Evolutionary conservation across 2,888 invertebrate species (phyloP).

Genomic region (Acanthacorydalis orientalis): DNA sequence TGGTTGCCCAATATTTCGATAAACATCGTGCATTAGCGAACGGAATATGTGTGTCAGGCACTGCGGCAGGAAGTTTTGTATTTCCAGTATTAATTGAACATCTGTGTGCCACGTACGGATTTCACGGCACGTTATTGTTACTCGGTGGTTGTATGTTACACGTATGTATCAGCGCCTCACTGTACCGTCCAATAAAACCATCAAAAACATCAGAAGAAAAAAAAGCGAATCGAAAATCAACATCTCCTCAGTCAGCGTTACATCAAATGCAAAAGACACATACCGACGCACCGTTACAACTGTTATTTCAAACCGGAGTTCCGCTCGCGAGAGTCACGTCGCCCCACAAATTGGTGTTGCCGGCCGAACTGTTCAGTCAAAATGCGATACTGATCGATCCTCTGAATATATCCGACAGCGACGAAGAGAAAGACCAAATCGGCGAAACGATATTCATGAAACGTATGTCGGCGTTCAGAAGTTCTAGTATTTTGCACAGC

Average conservation of each 20-base stretch:
- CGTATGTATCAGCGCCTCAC: constrained; percentile 52
- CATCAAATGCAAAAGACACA: constrained; percentile 19
- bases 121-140: constrained; percentile 53
- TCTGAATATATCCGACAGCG: constrained; percentile 22
- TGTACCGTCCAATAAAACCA: constrained; percentile 39
- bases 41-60: constrained; percentile 66
- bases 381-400: constrained; percentile 20
- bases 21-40: constrained; percentile 64
- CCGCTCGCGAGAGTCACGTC: constrained; percentile 13
- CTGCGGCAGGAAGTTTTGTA: constrained; percentile 63
- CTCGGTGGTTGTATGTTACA: constrained; percentile 57
- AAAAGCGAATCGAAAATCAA: constrained; percentile 9
- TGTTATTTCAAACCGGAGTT: constrained; percentile 8
- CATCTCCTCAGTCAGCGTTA: constrained; percentile 13
- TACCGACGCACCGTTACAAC: constrained; percentile 13
- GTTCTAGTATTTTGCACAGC: constrained; percentile 54
- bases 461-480: constrained; percentile 45
- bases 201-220: not conserved
- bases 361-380: constrained; percentile 23
- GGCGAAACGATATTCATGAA: constrained; percentile 35
- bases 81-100: constrained; percentile 57
- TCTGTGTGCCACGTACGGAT: constrained; percentile 49
- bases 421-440: constrained; percentile 37
- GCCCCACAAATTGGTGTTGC: constrained; percentile 17
- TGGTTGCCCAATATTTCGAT: constrained; percentile 65